phyloP scores from a whole-genome alignment of 2,113 vertebrate species.

The Corythaeola cristata region DNA sequence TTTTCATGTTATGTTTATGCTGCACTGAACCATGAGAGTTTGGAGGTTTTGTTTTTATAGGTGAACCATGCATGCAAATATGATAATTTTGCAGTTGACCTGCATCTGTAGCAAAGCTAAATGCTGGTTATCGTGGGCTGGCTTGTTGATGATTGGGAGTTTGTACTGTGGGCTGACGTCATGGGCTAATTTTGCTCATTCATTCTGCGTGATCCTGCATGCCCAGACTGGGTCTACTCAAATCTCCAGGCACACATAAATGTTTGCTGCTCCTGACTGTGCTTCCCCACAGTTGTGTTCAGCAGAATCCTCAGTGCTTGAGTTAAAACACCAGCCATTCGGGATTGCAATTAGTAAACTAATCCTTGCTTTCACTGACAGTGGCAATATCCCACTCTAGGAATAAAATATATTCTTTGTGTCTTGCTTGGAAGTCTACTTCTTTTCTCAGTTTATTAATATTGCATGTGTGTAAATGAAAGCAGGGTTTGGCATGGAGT shows the following conservation, averaged over 20 bases:
- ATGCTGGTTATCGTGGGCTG: background rate
- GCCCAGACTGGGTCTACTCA: background rate
- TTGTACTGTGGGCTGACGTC: background rate
- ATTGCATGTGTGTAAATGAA: background rate
- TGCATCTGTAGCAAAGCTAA: background rate
- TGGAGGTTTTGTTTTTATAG: background rate
- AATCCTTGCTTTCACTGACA: background rate
- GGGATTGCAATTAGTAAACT: background rate
- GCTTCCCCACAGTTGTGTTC: background rate
- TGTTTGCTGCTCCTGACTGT: background rate
- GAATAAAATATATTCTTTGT: background rate
- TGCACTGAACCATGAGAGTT: background rate
- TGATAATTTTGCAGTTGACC: background rate
- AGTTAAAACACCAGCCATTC: background rate
- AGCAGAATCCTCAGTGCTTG: background rate
- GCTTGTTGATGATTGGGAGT: background rate
- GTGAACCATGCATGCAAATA: background rate
- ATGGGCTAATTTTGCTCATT: background rate
- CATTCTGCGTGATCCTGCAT: background rate
- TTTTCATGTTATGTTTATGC: background rate
- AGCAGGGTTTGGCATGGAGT: background rate
- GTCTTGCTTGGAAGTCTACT: background rate
- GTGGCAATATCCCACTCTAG: background rate
- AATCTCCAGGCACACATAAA: background rate
- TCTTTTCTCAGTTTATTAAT: background rate